Evolutionary conservation across 2,888 invertebrate genomes (phyloP), one percentile per base, ranked within the genome.

Genomic region (Serrognathus titanus): DNA sequence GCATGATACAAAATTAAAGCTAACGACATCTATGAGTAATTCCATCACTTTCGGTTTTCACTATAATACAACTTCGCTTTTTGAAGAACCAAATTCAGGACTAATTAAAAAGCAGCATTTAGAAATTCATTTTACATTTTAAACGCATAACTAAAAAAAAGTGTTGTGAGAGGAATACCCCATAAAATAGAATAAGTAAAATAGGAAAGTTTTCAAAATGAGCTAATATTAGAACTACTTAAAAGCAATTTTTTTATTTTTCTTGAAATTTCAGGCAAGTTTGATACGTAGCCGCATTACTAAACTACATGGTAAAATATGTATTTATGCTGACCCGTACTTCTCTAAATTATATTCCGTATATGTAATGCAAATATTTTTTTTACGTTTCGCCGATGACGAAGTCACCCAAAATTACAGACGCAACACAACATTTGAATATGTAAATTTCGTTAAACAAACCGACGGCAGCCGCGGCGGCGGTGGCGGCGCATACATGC

Each of bases 1-100:
- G 71, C 68, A 67, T 61, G 65, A 65, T 66, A 66, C 69, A 55
- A 66, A 74, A 74, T 75, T 73, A 71, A 71, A 71, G 66, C 68
- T 74, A 74, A 72, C 72, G 69, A 73, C 73, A 73, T 75, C 72
- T 71, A 68, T 71, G 71, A 71, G 72, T 72, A 68, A 71, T 72
- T 72, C 70, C 70, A 67, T 72, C 73, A 74, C 74, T 74, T 72
- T 74, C 71, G 62, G 63, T 69, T 69, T 67, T 63, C 36, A 12
- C 16, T n/a, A 12, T 48, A 24, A 12, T 48, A 1, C 11, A 48
- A 31, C 24, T 6, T 31, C 24, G 1, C 24, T 31, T 40, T 5
- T 40, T 8, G 40, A 40, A 4, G 16, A 40, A 40, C 6, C 11
- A 40, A 13, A 8, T 13, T 13, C n/a, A n/a, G 13, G 40, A 40